phyloP scores from a whole-genome alignment of 2,797 vertebrate genomes.

The Peromyscus attwateri region DNA sequence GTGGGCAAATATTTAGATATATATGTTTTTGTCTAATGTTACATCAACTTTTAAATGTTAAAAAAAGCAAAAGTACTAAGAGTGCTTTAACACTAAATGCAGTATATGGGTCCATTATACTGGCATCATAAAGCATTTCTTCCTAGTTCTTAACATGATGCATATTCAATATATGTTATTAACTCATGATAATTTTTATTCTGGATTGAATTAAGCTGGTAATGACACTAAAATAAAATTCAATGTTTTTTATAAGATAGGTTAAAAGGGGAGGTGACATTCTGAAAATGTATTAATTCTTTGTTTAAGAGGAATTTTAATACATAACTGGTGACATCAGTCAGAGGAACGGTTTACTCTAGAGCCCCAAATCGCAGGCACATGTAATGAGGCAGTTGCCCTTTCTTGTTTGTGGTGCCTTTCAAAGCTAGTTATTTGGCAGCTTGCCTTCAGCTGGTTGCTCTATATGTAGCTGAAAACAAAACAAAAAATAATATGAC shows the following conservation, averaged over 20 bases:
- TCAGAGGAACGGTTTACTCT: slow-evolving; percentile 89
- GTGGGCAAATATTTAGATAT: slow-evolving; percentile 74
- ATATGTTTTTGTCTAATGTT: slow-evolving; percentile 65
- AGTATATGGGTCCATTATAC: slow-evolving; percentile 73
- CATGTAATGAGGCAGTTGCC: slow-evolving; percentile 78
- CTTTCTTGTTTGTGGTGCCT: slow-evolving; percentile 82
- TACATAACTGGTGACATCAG: slow-evolving; percentile 79
- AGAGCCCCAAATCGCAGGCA: slow-evolving; percentile 85
- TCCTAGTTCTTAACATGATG: slow-evolving; percentile 71
- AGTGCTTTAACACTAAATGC: slow-evolving; percentile 66
- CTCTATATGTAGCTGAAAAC: slow-evolving; percentile 91
- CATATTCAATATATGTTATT: slow-evolving; percentile 65
- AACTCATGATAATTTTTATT: slow-evolving; percentile 71
- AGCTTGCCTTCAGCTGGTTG: slow-evolving; percentile 87
- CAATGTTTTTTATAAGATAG: slow-evolving; percentile 62
- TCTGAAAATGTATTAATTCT: slow-evolving; percentile 85
- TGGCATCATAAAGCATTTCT: slow-evolving; percentile 72
- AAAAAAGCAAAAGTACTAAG: slow-evolving; percentile 72
- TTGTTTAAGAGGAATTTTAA: slow-evolving; percentile 78
- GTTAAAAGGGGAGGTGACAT: slow-evolving; percentile 77
- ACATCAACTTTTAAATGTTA: slow-evolving; percentile 59
- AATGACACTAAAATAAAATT: slow-evolving; percentile 73
- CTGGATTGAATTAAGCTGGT: slow-evolving; percentile 77
- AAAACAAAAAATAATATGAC: slow-evolving; percentile 88
- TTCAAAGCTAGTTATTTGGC: slow-evolving; percentile 85